Conservation (phyloP, 1,140 invertebrate species). For the Aleiodes sp. region DNA sequence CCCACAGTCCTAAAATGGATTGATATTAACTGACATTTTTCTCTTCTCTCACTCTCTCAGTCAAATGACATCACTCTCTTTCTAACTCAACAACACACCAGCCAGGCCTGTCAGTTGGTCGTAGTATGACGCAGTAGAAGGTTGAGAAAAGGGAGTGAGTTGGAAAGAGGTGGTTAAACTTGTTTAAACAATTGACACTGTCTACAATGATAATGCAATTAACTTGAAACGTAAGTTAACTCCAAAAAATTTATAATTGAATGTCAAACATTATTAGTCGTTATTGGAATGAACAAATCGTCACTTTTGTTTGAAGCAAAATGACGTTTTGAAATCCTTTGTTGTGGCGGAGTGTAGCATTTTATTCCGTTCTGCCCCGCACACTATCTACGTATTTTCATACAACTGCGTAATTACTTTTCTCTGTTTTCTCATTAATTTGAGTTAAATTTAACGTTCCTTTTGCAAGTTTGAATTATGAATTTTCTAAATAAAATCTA, state of each 20-base stretch:
- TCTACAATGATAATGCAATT: slow-evolving; percentile 52
- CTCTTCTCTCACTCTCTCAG: slow-evolving; percentile 19
- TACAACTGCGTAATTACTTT: slow-evolving; percentile 30
- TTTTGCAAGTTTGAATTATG: no score
- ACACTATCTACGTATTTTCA: slow-evolving; percentile 32
- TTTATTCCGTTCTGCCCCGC: slow-evolving; percentile 25
- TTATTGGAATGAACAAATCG: not conserved
- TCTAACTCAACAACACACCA: slow-evolving; percentile 33
- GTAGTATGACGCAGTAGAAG: slow-evolving; percentile 61
- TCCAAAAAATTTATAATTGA: no score
- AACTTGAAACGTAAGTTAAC: slow-evolving; percentile 51
- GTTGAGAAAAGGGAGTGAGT: slow-evolving; percentile 33
- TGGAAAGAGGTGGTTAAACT: slow-evolving; percentile 36
- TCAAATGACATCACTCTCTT: slow-evolving; percentile 47
- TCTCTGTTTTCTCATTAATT: no score
- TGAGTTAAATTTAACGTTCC: no score
- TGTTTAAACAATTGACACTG: slow-evolving; percentile 29
- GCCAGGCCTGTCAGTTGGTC: slow-evolving; percentile 52
- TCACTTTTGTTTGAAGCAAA: not conserved
- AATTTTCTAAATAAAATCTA: no score
- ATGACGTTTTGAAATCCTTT: slow-evolving; percentile 4
- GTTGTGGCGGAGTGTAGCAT: slow-evolving; percentile 18
- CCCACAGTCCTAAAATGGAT: no score
- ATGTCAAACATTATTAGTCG: no score
- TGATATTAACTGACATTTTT: slow-evolving; percentile 32